Conservation (phyloP, 1,140 invertebrate genomes). For the Agrypnia vestita region DNA sequence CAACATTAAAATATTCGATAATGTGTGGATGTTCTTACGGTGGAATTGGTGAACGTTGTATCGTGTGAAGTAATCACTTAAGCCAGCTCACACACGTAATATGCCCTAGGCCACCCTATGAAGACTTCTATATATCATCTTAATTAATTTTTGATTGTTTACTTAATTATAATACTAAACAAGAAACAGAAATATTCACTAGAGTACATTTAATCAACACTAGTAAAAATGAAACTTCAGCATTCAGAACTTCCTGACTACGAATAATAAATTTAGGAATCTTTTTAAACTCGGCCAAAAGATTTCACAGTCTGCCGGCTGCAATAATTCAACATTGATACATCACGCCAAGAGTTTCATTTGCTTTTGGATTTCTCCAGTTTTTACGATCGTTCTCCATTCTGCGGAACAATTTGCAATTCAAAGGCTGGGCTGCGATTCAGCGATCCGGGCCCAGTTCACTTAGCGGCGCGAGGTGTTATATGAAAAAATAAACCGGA, state of each 20-base stretch:
- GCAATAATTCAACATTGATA: constrained; percentile 45
- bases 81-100: too few relatives aligned
- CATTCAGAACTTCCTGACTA: background rate
- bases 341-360: constrained; percentile 40
- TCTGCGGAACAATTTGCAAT: constrained; percentile 56
- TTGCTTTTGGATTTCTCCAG: constrained; percentile 17
- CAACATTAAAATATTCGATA: too few relatives aligned
- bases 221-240: too few relatives aligned
- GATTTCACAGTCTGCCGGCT: constrained; percentile 1
- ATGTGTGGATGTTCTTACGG: too few relatives aligned
- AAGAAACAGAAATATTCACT: too few relatives aligned
- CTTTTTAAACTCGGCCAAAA: constrained; percentile 18
- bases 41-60: too few relatives aligned
- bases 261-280: constrained; percentile 14
- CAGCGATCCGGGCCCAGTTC: constrained; percentile 25
- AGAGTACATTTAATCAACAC: too few relatives aligned
- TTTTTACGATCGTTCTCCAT: constrained; percentile 33
- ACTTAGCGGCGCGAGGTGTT: constrained; percentile 30
- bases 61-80: too few relatives aligned
- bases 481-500: constrained; percentile 59
- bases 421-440: constrained; percentile 56
- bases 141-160: too few relatives aligned
- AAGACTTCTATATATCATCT: too few relatives aligned
- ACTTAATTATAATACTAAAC: too few relatives aligned
- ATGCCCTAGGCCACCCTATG: too few relatives aligned